These are phyloP conservation scores for Philypnodon macrostomus DNA, from an alignment of 2,797 vertebrate species.

Conservation along the genomic window DNA sequence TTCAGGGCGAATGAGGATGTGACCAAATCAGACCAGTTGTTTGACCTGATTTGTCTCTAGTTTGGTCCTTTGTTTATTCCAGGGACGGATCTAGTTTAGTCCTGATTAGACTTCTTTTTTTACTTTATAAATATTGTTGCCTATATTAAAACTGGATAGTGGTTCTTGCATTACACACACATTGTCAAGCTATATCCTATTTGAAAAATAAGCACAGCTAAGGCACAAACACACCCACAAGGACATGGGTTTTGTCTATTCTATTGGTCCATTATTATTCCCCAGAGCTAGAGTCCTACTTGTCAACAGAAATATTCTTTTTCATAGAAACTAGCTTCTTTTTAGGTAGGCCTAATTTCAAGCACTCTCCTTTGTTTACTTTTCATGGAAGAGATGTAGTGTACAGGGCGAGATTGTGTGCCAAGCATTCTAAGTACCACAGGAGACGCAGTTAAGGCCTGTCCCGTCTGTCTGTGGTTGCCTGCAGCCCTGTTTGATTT, in stretches of 20 bases:
- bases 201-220: no score
- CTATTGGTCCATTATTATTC: slow-evolving; percentile 2
- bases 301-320: slow-evolving; percentile 1
- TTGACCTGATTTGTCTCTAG: no score
- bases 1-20: no score
- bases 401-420: neutral
- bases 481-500: slow-evolving; percentile 37
- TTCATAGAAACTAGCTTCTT: neutral
- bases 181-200: no score
- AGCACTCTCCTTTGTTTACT: slow-evolving; percentile 44
- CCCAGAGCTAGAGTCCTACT: slow-evolving; percentile 4
- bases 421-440: slow-evolving; percentile 35
- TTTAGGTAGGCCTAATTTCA: neutral
- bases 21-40: no score
- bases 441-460: slow-evolving; percentile 30
- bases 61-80: no score
- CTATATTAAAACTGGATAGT: no score
- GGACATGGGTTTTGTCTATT: neutral
- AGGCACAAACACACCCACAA: no score
- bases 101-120: no score
- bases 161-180: no score
- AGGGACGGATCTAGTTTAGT: no score
- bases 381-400: slow-evolving; percentile 26
- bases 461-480: slow-evolving; percentile 49
- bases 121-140: no score